Evolutionary conservation across 2,888 invertebrate genomes (phyloP).

Genomic region (Anthophora plumipes): DNA sequence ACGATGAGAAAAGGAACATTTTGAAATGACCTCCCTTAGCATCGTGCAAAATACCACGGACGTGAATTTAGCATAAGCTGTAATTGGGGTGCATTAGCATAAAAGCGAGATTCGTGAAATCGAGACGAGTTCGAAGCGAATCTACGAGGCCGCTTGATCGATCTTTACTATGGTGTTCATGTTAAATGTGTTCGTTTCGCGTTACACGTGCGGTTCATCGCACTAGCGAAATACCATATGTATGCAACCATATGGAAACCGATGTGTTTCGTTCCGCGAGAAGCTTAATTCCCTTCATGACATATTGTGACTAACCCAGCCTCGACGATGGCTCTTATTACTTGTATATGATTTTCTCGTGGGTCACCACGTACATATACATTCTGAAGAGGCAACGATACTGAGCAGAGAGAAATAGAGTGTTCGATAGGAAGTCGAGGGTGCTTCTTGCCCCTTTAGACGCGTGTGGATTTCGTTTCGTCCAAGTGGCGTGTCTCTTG

Average conservation of each 20-base stretch:
- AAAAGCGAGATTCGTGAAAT: slow-evolving; percentile 54
- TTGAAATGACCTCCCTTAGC: background rate
- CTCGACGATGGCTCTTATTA: slow-evolving; percentile 57
- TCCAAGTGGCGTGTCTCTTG: slow-evolving; percentile 12
- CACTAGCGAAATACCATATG: slow-evolving; percentile 22
- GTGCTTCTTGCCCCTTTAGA: slow-evolving; percentile 21
- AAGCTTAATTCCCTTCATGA: slow-evolving; percentile 57
- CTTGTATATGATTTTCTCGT: slow-evolving; percentile 42
- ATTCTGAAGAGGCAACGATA: background rate
- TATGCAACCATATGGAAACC: slow-evolving; percentile 49
- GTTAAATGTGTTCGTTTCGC: background rate
- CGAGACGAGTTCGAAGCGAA: slow-evolving; percentile 41
- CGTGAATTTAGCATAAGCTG: slow-evolving; percentile 58
- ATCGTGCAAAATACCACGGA: background rate
- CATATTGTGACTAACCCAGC: slow-evolving; percentile 67
- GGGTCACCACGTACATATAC: slow-evolving; percentile 18
- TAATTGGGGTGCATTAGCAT: slow-evolving; percentile 50
- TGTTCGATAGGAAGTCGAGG: slow-evolving; percentile 43
- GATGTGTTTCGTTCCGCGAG: slow-evolving; percentile 33
- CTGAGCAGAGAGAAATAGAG: background rate
- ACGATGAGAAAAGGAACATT: no score
- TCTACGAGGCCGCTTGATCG: slow-evolving; percentile 36
- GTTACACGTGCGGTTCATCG: background rate
- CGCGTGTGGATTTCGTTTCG: slow-evolving; percentile 55
- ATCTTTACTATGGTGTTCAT: background rate